Conservation (phyloP, 2,797 vertebrate species). For the Poeciliopsis gracilis region DNA sequence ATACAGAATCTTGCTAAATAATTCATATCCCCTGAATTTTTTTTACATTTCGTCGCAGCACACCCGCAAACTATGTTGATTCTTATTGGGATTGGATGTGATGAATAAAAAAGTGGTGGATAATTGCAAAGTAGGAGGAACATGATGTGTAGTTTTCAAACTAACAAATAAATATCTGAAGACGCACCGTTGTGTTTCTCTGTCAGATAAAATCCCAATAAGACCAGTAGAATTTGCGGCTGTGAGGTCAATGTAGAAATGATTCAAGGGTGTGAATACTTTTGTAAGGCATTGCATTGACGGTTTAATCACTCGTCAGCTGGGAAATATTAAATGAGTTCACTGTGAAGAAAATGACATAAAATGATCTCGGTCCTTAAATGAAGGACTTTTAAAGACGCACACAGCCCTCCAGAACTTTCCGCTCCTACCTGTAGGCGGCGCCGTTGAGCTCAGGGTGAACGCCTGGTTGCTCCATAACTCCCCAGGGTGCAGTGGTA, state of each 20-base stretch:
- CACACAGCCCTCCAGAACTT: background rate
- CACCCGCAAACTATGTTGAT: background rate
- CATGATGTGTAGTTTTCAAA: background rate
- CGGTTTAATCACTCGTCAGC: background rate
- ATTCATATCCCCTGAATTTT: background rate
- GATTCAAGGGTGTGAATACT: background rate
- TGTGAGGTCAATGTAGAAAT: background rate
- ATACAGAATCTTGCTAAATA: background rate
- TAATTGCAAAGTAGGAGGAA: background rate
- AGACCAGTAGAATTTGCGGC: background rate
- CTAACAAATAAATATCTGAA: background rate
- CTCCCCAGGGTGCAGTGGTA: slow-evolving; percentile 91
- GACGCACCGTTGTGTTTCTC: background rate
- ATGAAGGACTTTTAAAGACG: background rate
- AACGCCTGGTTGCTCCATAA: slow-evolving; percentile 91
- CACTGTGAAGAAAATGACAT: background rate
- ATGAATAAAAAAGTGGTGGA: background rate
- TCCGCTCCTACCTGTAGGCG: slow-evolving; percentile 88
- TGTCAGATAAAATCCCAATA: background rate
- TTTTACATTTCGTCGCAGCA: background rate
- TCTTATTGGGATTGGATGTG: background rate
- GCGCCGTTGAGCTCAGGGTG: slow-evolving; percentile 97
- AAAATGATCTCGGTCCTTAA: background rate
- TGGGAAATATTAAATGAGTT: background rate
- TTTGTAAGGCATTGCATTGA: background rate